A percentile compares a stretch with the other conserved stretches of the same genome.
These are phyloP conservation scores for Astropecten irregularis DNA, from an alignment of 53 echinoderm and acorn worm species.

Conservation along the genomic window DNA sequence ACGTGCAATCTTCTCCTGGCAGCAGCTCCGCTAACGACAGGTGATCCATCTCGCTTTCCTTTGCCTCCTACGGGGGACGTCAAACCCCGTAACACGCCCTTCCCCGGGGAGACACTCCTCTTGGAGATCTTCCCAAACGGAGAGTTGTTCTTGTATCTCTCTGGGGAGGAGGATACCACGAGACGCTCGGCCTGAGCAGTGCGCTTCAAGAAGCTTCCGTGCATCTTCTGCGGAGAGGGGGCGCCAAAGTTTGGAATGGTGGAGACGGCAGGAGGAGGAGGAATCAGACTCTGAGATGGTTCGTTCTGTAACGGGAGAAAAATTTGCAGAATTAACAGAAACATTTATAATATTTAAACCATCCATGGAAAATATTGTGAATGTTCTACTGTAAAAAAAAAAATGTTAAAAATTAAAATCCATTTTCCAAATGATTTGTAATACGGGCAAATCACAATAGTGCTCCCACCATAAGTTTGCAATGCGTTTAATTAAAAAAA, in stretches of 20 bases:
- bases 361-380: not conserved
- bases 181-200: conserved; percentile 83
- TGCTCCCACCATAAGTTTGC: too few species aligned
- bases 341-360: not conserved
- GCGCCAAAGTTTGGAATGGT: conserved; percentile 68
- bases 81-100: conserved; percentile 38
- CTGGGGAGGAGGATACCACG: conserved; percentile 73
- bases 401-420: too few species aligned
- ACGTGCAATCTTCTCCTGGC: conserved; percentile 78
- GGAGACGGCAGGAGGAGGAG: conserved; percentile 59
- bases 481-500: too few species aligned
- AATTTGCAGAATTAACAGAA: not conserved
- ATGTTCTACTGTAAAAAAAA: not conserved
- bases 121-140: conserved; percentile 10
- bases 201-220: conserved; percentile 90
- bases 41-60: conserved; percentile 33
- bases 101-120: conserved; percentile 61
- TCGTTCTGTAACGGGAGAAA: conserved; percentile 57
- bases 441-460: too few species aligned
- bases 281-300: conserved; percentile 74
- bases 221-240: conserved; percentile 86
- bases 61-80: conserved; percentile 50
- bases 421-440: too few species aligned
- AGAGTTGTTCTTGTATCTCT: conserved; percentile 31
- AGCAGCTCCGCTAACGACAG: conserved; percentile 35